Evolutionary conservation across 2,797 vertebrate genomes (phyloP), one percentile per base, ranked within the genome.

Genomic region (Selene dorsalis): DNA sequence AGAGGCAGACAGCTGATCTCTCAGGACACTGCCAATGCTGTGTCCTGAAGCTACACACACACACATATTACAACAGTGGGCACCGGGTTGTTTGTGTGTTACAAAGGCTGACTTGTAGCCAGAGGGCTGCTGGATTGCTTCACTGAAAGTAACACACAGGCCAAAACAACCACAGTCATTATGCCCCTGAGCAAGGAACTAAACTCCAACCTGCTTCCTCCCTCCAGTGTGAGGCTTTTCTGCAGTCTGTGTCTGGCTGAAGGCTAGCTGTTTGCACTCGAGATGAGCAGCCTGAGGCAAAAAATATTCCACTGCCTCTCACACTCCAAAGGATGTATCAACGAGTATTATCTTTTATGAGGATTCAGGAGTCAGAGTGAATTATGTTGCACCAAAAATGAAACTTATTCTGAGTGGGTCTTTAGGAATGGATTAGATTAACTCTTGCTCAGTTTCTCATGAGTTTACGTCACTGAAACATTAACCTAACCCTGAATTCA

Each of bases 1-100:
- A 70, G 41, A 88, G 80, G 43, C 79, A 75, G 78, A 88, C 84
- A 91, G 87, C 84, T 89, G 82, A 84, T 83, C 74, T 73, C 64
- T 62, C 17, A 69, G 62, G 69, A 72, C 64, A 22, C 65, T 77
- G 82, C 71, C 84, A 85, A 64, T 20, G 30, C 47, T 77, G 79
- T 66, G 69, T 64, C 26, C 61, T 47, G 26, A 48, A 48, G 61
- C 26, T 20, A 64, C 39, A 60, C 30, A 62, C 73, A n/a, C 10
- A n/a, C 60, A 69, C 50, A 64, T 66, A 67, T 32, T 43, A 45
- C 55, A 85, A 48, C 52, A 87, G 43, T 57, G 68, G 70, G 70
- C 70, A 77, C 70, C 58, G 79, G 80, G 70, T 70, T 71, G 67
- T 66, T 70, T 65, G 67, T 62, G 64, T 60, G 73, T 82, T 69